Evolutionary conservation across 2,797 vertebrate species (phyloP).

Genomic region (Mus spretus): DNA sequence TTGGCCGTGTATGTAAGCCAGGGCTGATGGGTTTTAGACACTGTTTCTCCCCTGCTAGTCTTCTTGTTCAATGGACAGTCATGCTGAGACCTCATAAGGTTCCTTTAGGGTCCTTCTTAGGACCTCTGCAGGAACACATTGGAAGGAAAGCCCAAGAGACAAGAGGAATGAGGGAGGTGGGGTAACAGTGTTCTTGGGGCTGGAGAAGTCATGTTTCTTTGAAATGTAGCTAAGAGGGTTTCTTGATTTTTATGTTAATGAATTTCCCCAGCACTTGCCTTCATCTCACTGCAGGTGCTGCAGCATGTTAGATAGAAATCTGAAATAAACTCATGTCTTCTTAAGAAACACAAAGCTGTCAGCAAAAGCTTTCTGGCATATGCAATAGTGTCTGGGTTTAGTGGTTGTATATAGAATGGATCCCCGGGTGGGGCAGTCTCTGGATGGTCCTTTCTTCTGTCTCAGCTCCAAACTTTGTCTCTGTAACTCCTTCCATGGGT

Average conservation of each 20-base stretch:
- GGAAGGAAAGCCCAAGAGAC: neutral
- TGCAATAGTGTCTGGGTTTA: no score
- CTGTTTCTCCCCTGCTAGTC: neutral
- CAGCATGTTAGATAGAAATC: slow-evolving; percentile 4
- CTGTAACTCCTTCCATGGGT: no score
- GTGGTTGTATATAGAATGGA: no score
- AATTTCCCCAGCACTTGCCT: slow-evolving; percentile 12
- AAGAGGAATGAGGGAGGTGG: neutral
- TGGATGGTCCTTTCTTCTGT: no score
- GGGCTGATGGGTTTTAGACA: neutral
- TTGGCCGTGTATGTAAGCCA: neutral
- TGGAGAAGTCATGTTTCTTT: neutral
- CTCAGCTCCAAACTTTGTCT: no score
- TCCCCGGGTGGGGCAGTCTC: no score
- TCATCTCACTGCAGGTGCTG: neutral
- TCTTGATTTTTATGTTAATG: slow-evolving; percentile 3
- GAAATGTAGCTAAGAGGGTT: slow-evolving; percentile 38
- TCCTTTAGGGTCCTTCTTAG: rapidly evolving
- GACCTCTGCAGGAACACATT: neutral
- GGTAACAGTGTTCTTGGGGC: neutral
- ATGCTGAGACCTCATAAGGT: neutral
- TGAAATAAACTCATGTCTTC: slow-evolving; percentile 28
- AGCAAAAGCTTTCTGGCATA: no score
- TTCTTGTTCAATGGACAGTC: neutral
- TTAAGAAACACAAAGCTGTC: slow-evolving; percentile 1